These are phyloP conservation scores for Bubo blakistoni DNA, from an alignment of 2,113 vertebrate species.

Conservation along the genomic window DNA sequence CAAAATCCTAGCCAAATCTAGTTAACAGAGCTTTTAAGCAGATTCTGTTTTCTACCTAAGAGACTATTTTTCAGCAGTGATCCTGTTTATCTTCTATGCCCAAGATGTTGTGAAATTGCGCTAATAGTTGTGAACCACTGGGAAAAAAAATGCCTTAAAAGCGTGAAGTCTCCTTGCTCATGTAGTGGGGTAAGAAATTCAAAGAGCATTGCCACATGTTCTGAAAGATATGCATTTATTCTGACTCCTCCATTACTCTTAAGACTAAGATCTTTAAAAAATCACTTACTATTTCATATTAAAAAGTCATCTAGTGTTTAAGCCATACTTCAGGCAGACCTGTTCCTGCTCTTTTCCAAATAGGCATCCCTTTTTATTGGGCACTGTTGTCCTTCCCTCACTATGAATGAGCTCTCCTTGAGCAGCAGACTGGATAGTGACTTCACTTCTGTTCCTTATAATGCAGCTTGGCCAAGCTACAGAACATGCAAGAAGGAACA, in stretches of 20 bases:
- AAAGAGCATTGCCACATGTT: background rate
- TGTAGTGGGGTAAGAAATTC: background rate
- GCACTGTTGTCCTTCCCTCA: background rate
- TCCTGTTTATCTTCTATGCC: background rate
- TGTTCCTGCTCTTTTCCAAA: background rate
- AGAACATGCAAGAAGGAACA: background rate
- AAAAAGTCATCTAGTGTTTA: background rate
- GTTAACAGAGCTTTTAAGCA: background rate
- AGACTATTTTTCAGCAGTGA: background rate
- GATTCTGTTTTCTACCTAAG: background rate
- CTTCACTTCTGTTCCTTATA: background rate
- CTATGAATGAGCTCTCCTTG: background rate
- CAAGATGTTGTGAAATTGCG: background rate
- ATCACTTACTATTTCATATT: background rate
- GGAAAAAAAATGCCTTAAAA: background rate
- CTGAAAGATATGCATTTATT: background rate
- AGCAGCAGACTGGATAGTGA: background rate
- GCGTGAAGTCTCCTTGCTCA: background rate
- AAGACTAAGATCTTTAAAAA: background rate
- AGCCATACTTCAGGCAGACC: background rate
- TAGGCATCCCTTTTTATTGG: background rate
- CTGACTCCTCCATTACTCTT: background rate
- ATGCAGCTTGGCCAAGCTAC: background rate
- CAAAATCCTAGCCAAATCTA: background rate
- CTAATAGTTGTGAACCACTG: background rate